These are phyloP conservation scores for Strix uralensis DNA, from an alignment of 2,113 vertebrate species.

Conservation along the genomic window DNA sequence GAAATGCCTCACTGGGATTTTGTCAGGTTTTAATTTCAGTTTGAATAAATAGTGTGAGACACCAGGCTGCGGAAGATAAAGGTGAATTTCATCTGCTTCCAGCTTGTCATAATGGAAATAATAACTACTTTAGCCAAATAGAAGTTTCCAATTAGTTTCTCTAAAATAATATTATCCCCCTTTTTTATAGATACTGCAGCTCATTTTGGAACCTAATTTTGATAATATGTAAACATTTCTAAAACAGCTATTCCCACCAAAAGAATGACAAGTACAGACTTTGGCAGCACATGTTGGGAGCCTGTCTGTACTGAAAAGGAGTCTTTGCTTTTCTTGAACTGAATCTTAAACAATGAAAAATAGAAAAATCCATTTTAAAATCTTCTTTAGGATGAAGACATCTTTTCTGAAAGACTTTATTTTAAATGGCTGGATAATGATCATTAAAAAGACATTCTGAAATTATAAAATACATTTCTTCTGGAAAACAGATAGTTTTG, in stretches of 20 bases:
- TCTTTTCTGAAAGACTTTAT: background rate
- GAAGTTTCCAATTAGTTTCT: conserved; percentile 84
- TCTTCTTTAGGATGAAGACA: background rate
- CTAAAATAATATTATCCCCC: conserved; percentile 76
- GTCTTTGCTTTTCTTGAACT: background rate
- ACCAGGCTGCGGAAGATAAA: conserved; percentile 78
- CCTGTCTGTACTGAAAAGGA: background rate
- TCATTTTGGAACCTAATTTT: conserved; percentile 79
- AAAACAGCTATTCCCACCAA: conserved; percentile 41
- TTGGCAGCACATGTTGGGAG: conserved; percentile 19
- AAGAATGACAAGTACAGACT: conserved; percentile 66
- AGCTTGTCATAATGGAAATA: conserved; percentile 79
- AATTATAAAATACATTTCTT: background rate
- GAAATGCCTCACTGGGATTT: conserved; percentile 70
- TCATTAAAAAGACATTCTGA: background rate
- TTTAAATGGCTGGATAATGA: background rate
- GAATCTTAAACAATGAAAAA: conserved; percentile 26
- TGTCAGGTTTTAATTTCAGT: conserved; percentile 83
- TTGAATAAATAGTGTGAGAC: conserved; percentile 78
- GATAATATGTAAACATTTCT: conserved; percentile 77
- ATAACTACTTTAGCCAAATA: conserved; percentile 81
- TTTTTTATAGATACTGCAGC: conserved; percentile 69
- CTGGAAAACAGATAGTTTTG: background rate
- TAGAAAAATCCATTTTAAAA: conserved; percentile 22
- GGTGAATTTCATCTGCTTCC: conserved; percentile 78